These are phyloP conservation scores for Orthosia gracilis DNA, from an alignment of 2,888 invertebrate species.

Conservation along the genomic window DNA sequence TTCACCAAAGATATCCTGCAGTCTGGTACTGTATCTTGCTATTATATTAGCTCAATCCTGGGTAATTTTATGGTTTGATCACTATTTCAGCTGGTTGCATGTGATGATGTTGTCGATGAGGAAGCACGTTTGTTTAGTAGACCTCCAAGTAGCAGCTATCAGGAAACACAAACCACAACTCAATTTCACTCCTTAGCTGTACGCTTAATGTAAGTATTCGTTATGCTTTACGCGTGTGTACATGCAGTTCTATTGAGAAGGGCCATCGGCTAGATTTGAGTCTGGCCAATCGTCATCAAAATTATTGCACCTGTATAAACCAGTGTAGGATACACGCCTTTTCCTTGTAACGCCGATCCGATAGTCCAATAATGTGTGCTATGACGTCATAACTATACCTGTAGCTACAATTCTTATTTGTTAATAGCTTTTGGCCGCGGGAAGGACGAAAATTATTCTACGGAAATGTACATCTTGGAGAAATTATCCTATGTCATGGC, in stretches of 20 bases:
- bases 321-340: constrained; percentile 1
- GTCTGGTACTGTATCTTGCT: too few relatives aligned
- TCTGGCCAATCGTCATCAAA: background rate
- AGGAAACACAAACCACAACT: too few relatives aligned
- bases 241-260: background rate
- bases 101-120: too few relatives aligned
- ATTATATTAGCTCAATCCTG: too few relatives aligned
- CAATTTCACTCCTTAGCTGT: too few relatives aligned
- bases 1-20: too few relatives aligned
- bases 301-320: background rate
- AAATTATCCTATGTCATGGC: background rate
- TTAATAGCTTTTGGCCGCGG: background rate
- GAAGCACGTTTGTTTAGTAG: too few relatives aligned
- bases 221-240: too few relatives aligned
- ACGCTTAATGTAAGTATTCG: too few relatives aligned
- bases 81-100: too few relatives aligned
- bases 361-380: background rate
- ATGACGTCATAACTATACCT: background rate
- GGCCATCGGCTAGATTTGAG: background rate
- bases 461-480: background rate
- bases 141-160: too few relatives aligned
- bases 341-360: constrained; percentile 6
- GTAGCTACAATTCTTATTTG: background rate
- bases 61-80: too few relatives aligned
- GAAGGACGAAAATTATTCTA: background rate